phyloP scores from a whole-genome alignment of 2,797 vertebrate species.

The Diplodus puntazzo region DNA sequence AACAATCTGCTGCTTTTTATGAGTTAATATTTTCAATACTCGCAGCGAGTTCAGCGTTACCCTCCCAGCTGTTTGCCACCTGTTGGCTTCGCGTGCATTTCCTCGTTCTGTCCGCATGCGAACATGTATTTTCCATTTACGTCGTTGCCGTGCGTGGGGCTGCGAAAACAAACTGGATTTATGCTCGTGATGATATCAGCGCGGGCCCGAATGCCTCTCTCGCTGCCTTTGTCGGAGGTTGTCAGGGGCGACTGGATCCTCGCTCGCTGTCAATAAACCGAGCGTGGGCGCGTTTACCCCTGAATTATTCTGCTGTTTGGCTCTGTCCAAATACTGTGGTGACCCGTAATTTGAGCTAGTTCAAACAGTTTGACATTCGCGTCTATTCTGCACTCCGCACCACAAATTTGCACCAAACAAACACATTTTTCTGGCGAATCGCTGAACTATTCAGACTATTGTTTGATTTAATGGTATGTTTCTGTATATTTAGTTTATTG shows the following conservation, averaged over 20 bases:
- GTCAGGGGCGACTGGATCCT: constrained; percentile 28
- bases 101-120: constrained; percentile 31
- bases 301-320: constrained; percentile 43
- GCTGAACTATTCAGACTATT: not conserved
- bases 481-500: constrained; percentile 34
- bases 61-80: constrained; percentile 62
- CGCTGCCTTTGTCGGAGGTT: constrained; percentile 20
- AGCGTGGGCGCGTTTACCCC: constrained; percentile 1
- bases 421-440: constrained; percentile 13
- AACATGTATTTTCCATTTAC: constrained; percentile 46
- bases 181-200: constrained; percentile 18
- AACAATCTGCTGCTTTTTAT: constrained; percentile 31
- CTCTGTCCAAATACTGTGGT: constrained; percentile 48
- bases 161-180: constrained; percentile 33
- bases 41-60: constrained; percentile 22
- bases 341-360: constrained; percentile 37
- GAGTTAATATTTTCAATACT: constrained; percentile 52
- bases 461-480: constrained; percentile 22
- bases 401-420: constrained; percentile 54
- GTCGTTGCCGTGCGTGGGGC: constrained; percentile 9
- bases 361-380: constrained; percentile 49
- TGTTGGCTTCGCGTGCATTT: constrained; percentile 42
- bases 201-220: not conserved
- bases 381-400: constrained; percentile 16
- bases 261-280: constrained; percentile 6